Percentiles rank a stretch among this genome's conserved stretches.
Conservation (phyloP, 2,113 vertebrate genomes). For the Ctenomys sociabilis region DNA sequence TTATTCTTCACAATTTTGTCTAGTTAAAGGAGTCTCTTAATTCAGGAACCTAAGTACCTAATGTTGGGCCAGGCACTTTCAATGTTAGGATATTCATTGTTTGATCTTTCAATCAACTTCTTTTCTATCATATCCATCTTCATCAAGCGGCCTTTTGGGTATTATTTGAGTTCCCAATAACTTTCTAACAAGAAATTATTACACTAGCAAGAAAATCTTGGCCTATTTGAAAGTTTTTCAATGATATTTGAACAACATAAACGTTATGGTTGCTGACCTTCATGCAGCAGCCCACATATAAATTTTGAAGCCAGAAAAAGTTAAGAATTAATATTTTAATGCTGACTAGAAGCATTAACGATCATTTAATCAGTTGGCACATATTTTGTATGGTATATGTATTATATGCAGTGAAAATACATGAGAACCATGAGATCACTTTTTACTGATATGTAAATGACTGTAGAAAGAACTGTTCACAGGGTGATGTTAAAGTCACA, state of each 20-base stretch:
- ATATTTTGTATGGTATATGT: neutral
- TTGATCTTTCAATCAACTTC: neutral
- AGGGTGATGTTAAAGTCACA: neutral
- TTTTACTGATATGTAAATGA: neutral
- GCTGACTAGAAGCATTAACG: neutral
- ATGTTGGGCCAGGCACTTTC: neutral
- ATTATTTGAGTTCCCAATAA: conserved; percentile 13
- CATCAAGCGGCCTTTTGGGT: neutral
- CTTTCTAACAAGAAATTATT: conserved; percentile 25
- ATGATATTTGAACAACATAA: neutral
- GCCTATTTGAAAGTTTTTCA: neutral
- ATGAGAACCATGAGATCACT: neutral
- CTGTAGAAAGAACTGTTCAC: neutral
- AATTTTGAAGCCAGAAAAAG: neutral
- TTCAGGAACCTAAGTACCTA: neutral
- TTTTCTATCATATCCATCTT: neutral
- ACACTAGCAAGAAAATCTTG: conserved; percentile 14
- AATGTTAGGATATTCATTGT: neutral
- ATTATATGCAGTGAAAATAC: neutral
- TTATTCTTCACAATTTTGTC: neutral
- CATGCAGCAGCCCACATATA: neutral
- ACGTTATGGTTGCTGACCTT: neutral
- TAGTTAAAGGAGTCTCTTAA: neutral
- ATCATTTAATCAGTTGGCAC: neutral
- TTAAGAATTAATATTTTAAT: neutral